A percentile compares a stretch with the other conserved stretches of the same genome.
Evolutionary conservation across 2,113 vertebrate species (phyloP).

Genomic region (Hydrolagus affinis): DNA sequence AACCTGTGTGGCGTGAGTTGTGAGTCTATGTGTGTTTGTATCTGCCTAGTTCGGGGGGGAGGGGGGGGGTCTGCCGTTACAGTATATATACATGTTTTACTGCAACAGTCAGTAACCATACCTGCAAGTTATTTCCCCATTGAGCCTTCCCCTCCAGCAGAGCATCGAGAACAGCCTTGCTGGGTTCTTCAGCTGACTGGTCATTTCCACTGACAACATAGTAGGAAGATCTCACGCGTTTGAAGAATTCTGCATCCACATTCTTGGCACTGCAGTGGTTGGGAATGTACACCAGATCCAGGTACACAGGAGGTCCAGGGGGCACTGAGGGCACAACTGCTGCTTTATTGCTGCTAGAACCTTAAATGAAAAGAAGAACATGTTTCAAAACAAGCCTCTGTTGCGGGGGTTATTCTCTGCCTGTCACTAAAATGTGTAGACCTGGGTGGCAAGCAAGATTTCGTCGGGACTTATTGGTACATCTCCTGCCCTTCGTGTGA

Average conservation of each 20-base stretch:
- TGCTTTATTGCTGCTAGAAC: conserved; percentile 63
- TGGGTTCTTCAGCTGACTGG: conserved; percentile 77
- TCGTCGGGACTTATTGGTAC: too few relatives aligned
- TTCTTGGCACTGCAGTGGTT: conserved; percentile 96
- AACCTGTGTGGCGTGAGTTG: too few relatives aligned
- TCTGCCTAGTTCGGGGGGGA: too few relatives aligned
- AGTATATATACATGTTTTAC: background rate
- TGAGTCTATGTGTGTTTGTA: too few relatives aligned
- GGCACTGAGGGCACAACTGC: conserved; percentile 60
- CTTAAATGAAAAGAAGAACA: conserved; percentile 44
- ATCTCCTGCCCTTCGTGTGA: too few relatives aligned
- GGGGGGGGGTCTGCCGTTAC: background rate
- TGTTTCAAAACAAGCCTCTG: background rate
- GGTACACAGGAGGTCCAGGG: conserved; percentile 80
- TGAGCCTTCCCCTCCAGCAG: conserved; percentile 86
- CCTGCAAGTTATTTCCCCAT: conserved; percentile 89
- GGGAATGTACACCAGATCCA: conserved; percentile 94
- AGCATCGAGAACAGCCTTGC: conserved; percentile 79
- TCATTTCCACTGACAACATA: conserved; percentile 95
- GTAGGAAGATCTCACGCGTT: conserved; percentile 83
- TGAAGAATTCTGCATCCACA: conserved; percentile 90
- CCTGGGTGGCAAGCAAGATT: too few relatives aligned
- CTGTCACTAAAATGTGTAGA: too few relatives aligned
- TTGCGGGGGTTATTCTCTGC: too few relatives aligned
- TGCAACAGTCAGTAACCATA: conserved; percentile 42